Evolutionary conservation across 92 coral and sea anemone genomes (phyloP), one percentile per base, ranked within the genome.

Genomic region (Muricea muricata): DNA sequence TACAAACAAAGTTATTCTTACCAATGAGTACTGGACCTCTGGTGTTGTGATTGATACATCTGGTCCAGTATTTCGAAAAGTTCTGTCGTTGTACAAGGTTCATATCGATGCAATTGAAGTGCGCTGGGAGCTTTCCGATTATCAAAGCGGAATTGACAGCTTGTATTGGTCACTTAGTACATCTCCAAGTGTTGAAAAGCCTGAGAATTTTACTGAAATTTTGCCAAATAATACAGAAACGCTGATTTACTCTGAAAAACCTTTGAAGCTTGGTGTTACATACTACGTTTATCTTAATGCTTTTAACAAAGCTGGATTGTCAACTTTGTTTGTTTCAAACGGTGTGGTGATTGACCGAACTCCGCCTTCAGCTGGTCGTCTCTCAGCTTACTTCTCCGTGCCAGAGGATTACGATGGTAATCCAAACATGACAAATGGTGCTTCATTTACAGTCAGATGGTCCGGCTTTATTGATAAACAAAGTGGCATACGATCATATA

Each of bases 341-440:
- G 97, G 98, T 12, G 91, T 92, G 11, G 91, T 93, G 12, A 84
- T 92, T 83, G 99, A 96, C 54, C 93, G 87, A 11, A 94, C 99
- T 7, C 89, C 93, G 23, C 99, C 99, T 2, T 65, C 58, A 4
- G 73, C 88, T 52, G 99, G 99, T 18, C 33, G 84, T n/a, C 89
- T 96, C 9, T 48, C 81, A 21, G 91, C 96, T 0, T 87, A 93
- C 26, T 92, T 87, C 57, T 94, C 89, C 50, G 74, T 96, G 23
- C 98, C 99, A 20, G 33, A 20, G 17, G 78, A 79, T 67, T 96
- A 92, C 87, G 93, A 96, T 81, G 91, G 99, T 37, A 89, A 80
- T 56, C 87, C 88, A 32, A 88, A 93, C 55, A 83, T 73, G 18
- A 92, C 94, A 25, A 86, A 90, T 5, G 93, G 95, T 25, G 90